phyloP scores from a whole-genome alignment of 2,888 invertebrate species.

The Acronicta aceris region DNA sequence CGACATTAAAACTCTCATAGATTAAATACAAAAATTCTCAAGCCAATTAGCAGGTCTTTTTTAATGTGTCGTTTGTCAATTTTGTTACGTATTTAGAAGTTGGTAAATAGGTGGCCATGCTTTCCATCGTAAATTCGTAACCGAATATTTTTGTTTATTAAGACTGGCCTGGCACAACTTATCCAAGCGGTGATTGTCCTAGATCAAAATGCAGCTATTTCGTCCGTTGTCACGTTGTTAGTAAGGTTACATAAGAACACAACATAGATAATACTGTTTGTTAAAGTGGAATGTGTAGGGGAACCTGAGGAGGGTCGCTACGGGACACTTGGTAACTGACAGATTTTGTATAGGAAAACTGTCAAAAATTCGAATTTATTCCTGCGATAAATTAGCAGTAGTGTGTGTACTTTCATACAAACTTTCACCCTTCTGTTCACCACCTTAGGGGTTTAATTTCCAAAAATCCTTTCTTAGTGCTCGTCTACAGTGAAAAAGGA shows the following conservation, averaged over 20 bases:
- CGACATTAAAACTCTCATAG: too few species aligned
- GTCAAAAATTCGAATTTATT: too few species aligned
- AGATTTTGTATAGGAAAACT: too few species aligned
- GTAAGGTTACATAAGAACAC: slow-evolving; percentile 65
- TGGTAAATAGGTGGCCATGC: background rate
- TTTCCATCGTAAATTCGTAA: background rate
- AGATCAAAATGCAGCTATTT: slow-evolving; percentile 19
- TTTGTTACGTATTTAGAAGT: background rate
- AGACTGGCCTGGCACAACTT: background rate
- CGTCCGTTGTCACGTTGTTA: slow-evolving; percentile 48
- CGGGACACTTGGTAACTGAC: too few species aligned
- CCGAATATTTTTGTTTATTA: background rate
- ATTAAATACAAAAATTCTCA: too few species aligned
- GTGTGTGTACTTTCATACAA: too few species aligned
- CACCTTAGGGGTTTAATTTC: too few species aligned
- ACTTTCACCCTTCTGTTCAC: too few species aligned
- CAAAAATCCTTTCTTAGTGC: too few species aligned
- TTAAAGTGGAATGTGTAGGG: slow-evolving; percentile 53
- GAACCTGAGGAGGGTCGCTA: too few species aligned
- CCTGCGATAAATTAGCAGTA: too few species aligned
- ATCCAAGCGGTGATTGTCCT: slow-evolving; percentile 2
- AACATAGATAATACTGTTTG: slow-evolving; percentile 53
- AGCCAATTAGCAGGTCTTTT: background rate
- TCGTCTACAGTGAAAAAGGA: too few species aligned
- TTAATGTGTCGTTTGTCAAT: background rate